Base-by-base conservation (phyloP, 2,797 vertebrate genomes). In the Hydrophis major region DNA sequence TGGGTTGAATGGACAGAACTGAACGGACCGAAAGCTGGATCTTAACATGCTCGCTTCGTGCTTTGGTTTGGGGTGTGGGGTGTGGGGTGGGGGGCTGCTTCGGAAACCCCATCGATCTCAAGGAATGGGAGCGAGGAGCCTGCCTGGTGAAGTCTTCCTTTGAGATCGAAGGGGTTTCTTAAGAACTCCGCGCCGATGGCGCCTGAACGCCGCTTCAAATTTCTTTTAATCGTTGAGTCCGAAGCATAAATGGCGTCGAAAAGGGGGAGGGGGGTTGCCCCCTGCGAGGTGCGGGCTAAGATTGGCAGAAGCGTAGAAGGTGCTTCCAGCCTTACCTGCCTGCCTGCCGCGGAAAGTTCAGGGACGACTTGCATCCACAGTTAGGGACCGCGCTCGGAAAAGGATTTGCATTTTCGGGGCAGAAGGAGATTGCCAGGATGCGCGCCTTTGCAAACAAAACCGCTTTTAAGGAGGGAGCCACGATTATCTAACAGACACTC, bases 61-160 rank as follows among this genome's bases (percentile, higher is more conserved):
- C 56, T 37, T 57, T n/a, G 55, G 4, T 37, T 18, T 59, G 57
- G 57, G 57, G 57, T 5, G 22, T 5, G 22, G 22, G 60, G 1
- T 0, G 4, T 37, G 37, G 0, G 25, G 22, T 8, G 60, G 10
- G 0, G 60, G 60, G 4, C 7, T 12, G 22, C 60, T 37, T 63
- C 50, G 4, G 47, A 37, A 7, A 50, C 66, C 66, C 6, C 66
- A 28, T 4, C 37, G 87, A 50, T 27, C 7, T 53, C 66, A 4
- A 55, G 47, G 47, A 50, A 55, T 11, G 20, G 32, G 66, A 3
- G 56, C 8, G 50, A 57, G 11, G 57, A 14, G 0, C 14, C 6
- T 42, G 27, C 61, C 11, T 66, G 47, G 28, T 60, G 18, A 53
- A 27, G 6, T 28, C 74, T 57, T 1, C n/a, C 37, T 1, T 28